Evolutionary conservation across 1,140 invertebrate species (phyloP).

Genomic region (Platorchestia sp.): DNA sequence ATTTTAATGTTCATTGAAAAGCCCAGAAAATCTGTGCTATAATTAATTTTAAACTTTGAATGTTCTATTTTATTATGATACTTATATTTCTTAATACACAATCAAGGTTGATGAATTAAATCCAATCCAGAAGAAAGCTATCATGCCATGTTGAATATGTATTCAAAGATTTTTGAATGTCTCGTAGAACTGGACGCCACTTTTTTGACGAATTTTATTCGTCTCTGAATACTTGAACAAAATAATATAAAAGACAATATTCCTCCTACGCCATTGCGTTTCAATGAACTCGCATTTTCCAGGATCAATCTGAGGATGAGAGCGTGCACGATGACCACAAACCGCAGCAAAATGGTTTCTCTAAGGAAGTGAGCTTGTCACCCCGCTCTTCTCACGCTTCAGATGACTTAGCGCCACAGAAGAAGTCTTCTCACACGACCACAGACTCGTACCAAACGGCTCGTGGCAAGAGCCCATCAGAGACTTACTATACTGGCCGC

Average conservation of each 20-base stretch:
- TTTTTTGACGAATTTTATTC: no score
- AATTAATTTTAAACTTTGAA: no score
- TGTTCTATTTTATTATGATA: no score
- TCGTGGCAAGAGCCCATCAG: not conserved
- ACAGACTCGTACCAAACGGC: slow-evolving; percentile 48
- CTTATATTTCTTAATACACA: no score
- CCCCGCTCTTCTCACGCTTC: slow-evolving; percentile 47
- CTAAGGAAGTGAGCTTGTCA: not conserved
- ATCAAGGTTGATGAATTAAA: no score
- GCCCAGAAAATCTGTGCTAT: no score
- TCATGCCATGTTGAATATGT: no score
- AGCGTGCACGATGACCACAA: slow-evolving; percentile 32
- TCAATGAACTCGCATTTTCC: not conserved
- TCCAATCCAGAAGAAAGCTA: no score
- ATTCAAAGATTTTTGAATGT: no score
- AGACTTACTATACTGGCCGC: slow-evolving; percentile 5
- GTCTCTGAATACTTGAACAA: not conserved
- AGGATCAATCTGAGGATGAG: slow-evolving; percentile 46
- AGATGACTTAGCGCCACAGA: not conserved
- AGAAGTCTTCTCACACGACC: slow-evolving; percentile 28
- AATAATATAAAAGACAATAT: not conserved
- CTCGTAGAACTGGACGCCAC: no score
- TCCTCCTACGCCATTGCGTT: not conserved
- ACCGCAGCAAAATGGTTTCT: slow-evolving; percentile 31
- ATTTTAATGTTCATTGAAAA: no score